Evolutionary conservation across 2,888 invertebrate genomes (phyloP), one percentile per base, ranked within the genome.

Genomic region (Harpalus rufipes): DNA sequence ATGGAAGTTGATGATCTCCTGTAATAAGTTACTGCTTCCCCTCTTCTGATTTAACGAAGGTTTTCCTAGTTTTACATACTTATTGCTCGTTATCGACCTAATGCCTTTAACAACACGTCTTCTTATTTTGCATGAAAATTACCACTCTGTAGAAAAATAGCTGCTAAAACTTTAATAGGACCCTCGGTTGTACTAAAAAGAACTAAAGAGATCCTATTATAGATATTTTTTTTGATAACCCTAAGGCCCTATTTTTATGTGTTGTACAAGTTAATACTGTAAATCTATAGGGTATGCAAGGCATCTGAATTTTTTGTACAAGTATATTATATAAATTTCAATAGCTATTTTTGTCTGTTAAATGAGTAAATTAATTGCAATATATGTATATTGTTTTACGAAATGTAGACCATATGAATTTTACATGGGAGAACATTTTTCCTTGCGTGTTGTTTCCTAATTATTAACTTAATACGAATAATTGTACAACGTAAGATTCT

Each of bases 1-100:
- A 74, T 74, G 72, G 44, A 74, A 74, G 72, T 44, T 74, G 72
- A 74, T 74, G 72, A 74, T 74, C 72, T 74, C 41, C 51, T 74
- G 41, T 44, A 74, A 74, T 74, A 74, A 74, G 44, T 74, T 74
- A 74, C 72, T 74, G 16, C 72, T 14, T 41, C 44, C 72, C 72
- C 68, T 18, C 41, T 12, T 39, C 68, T 68, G 32, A n/a, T n/a
- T 41, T 74, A 74, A 74, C 18, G 72, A 44, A 74, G 72, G 18
- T 74, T 74, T 74, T 74, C 16, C 21, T 16, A 74, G 14, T 44
- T 74, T 74, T 74, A 74, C 72, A 74, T 74, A 74, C 72, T 41
- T 74, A 74, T 74, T 74, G 72, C 10, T 14, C 21, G 68, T 72
- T 72, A 41, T 41, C 41, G 39, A 16, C 39, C 10, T 51, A 51